phyloP scores from a whole-genome alignment of 1,140 invertebrate species.

The Scaptomyza montana region DNA sequence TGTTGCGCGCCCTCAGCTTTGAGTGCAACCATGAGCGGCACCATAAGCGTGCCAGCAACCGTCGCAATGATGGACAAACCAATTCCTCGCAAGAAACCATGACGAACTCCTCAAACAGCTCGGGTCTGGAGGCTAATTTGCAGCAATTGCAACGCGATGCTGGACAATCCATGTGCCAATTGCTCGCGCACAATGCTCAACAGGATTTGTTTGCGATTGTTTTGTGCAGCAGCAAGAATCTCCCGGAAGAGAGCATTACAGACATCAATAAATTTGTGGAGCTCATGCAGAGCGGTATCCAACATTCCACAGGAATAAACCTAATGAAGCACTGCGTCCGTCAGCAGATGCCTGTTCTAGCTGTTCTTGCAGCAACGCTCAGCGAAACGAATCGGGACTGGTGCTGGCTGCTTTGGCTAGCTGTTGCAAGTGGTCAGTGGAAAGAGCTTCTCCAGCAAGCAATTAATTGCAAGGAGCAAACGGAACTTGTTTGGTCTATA shows the following conservation, averaged over 20 bases:
- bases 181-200: conserved; percentile 42
- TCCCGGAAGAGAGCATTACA: conserved; percentile 48
- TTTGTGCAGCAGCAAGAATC: conserved; percentile 55
- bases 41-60: conserved; percentile 53
- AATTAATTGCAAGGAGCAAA: conserved; percentile 22
- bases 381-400: conserved; percentile 60
- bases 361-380: conserved; percentile 85
- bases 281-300: conserved; percentile 45
- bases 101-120: conserved; percentile 65
- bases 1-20: conserved; percentile 75
- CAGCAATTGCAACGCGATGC: conserved; percentile 42
- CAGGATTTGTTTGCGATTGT: conserved; percentile 78
- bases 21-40: conserved; percentile 50
- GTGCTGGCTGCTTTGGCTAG: conserved; percentile 86
- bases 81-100: conserved; percentile 74
- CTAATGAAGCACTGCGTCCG: conserved; percentile 77
- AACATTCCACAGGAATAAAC: conserved; percentile 82
- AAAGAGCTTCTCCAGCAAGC: conserved; percentile 50
- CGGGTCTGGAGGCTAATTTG: conserved; percentile 50
- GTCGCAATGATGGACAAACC: conserved; percentile 49
- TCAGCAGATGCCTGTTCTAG: conserved; percentile 84
- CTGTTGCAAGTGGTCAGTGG: conserved; percentile 81
- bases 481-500: conserved; percentile 58
- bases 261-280: conserved; percentile 53
- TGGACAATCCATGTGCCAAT: conserved; percentile 50